Conservation (phyloP, 2,888 invertebrate species). For the Griposia aprilina region DNA sequence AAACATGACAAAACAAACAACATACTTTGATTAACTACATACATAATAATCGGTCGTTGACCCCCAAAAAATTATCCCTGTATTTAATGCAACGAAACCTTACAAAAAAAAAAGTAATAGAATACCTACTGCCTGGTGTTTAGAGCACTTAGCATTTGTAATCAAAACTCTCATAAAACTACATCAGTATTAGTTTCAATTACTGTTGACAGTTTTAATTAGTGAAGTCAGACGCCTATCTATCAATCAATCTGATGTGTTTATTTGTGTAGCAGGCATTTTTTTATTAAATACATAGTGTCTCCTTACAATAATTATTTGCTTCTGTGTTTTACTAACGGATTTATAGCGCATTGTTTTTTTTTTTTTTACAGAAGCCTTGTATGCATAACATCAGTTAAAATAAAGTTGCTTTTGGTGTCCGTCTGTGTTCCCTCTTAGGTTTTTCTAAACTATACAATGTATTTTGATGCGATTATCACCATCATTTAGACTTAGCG, state of each 20-base stretch:
- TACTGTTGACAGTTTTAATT: conserved; percentile 29
- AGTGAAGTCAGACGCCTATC: not conserved
- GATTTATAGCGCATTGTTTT: conserved; percentile 11
- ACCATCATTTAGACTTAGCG: not conserved
- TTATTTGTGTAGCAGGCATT: not conserved
- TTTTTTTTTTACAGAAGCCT: not conserved
- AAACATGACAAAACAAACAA: no score
- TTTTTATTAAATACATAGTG: conserved; percentile 5
- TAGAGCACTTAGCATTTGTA: conserved; percentile 1
- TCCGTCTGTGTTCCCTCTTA: not conserved
- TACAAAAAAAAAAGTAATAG: not conserved
- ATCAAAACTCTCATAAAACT: conserved; percentile 25
- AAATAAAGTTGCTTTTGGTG: no score
- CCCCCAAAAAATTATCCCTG: no score
- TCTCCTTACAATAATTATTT: not conserved
- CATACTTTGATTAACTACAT: no score
- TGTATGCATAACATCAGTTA: not conserved
- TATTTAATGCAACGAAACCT: not conserved
- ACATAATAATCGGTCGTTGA: no score
- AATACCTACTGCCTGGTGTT: not conserved
- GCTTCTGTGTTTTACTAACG: not conserved
- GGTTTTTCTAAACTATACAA: not conserved
- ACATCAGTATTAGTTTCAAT: conserved; percentile 17
- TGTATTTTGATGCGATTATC: not conserved
- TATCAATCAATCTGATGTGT: not conserved